Conservation (phyloP, 2,113 vertebrate genomes). For the Halcyon senegalensis region DNA sequence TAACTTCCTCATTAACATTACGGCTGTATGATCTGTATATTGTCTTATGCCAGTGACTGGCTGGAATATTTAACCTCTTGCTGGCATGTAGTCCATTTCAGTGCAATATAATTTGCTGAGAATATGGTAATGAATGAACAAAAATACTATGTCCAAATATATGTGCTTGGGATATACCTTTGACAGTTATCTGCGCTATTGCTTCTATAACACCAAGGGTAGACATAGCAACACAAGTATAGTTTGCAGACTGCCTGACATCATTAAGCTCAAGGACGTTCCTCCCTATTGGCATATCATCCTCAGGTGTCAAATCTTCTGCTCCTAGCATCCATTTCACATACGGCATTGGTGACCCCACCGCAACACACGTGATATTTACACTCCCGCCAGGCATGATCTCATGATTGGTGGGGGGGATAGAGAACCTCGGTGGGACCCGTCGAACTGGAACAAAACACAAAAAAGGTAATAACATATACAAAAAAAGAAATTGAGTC, state of each 20-base stretch:
- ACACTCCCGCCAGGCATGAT: constrained; percentile 99
- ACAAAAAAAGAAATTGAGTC: constrained; percentile 34
- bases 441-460: constrained; percentile 92
- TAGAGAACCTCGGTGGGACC: constrained; percentile 97
- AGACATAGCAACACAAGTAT: constrained; percentile 98
- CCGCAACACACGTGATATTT: constrained; percentile 98
- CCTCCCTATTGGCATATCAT: constrained; percentile 98
- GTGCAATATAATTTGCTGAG: background rate
- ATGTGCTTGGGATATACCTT: constrained; percentile 81
- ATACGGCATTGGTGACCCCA: constrained; percentile 99
- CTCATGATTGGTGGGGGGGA: constrained; percentile 97
- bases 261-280: constrained; percentile 98
- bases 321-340: constrained; percentile 99
- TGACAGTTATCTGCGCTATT: constrained; percentile 97
- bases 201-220: constrained; percentile 98
- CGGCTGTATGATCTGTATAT: background rate
- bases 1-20: background rate
- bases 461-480: constrained; percentile 75
- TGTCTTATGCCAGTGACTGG: background rate
- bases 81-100: background rate
- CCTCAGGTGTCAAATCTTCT: constrained; percentile 96
- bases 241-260: constrained; percentile 98
- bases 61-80: background rate
- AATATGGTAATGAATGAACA: background rate
- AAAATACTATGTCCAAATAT: background rate